phyloP scores from a whole-genome alignment of 2,888 invertebrate genomes.

The Drosophila picticornis region DNA sequence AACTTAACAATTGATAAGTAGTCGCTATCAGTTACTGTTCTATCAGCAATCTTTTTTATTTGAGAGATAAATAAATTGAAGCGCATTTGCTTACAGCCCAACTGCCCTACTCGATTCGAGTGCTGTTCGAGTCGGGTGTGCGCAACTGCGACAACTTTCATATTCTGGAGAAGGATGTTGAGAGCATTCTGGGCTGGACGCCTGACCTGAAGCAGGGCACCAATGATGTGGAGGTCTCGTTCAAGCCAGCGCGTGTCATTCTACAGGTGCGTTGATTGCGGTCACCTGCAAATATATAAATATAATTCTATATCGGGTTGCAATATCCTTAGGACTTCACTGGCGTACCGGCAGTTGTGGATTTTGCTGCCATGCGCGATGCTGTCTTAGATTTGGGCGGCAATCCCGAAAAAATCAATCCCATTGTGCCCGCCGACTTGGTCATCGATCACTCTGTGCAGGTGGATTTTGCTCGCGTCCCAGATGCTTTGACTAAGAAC shows the following conservation, averaged over 20 bases:
- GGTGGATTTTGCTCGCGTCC: constrained; percentile 95
- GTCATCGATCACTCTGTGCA: constrained; percentile 99
- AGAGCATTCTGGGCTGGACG: constrained; percentile 95
- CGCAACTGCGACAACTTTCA: constrained; percentile 98
- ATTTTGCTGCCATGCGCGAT: constrained; percentile 99
- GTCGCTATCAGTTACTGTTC: constrained; percentile 13
- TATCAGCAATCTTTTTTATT: constrained; percentile 4
- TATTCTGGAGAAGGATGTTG: constrained; percentile 93
- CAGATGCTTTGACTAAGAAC: constrained; percentile 95
- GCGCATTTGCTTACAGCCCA: constrained; percentile 86
- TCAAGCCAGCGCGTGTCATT: constrained; percentile 98
- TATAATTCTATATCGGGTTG: neutral
- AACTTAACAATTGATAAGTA: constrained; percentile 20
- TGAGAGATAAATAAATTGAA: neutral
- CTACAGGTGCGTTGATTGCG: constrained; percentile 89
- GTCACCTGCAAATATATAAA: neutral
- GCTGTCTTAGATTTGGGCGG: constrained; percentile 95
- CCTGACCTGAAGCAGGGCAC: constrained; percentile 83
- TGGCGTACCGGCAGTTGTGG: constrained; percentile 99
- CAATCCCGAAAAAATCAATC: constrained; percentile 97
- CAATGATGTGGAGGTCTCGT: constrained; percentile 94
- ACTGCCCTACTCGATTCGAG: constrained; percentile 96
- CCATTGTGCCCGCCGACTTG: constrained; percentile 98
- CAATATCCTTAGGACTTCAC: constrained; percentile 91
- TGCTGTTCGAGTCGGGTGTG: constrained; percentile 97